phyloP scores from a whole-genome alignment of 2,888 invertebrate genomes.

The Apocheima hispidaria region DNA sequence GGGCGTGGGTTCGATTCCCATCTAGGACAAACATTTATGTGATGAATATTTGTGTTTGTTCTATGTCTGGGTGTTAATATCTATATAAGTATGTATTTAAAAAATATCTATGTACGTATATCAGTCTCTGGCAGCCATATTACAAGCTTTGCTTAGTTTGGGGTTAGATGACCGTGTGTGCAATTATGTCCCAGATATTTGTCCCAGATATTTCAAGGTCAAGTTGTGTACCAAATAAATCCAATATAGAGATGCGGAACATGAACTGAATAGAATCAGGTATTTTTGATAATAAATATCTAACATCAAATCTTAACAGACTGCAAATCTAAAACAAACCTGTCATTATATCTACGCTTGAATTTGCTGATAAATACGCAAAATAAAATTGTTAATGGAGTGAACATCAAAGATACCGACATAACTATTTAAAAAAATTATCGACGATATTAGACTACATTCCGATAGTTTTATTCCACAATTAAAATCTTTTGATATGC shows the following conservation, averaged over 20 bases:
- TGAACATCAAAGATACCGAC: constrained; percentile 30
- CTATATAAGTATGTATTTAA: too few species aligned
- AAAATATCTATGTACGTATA: too few species aligned
- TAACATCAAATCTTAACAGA: constrained; percentile 11
- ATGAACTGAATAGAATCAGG: too few species aligned
- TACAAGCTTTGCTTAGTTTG: too few species aligned
- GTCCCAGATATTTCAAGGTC: background rate
- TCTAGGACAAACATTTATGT: too few species aligned
- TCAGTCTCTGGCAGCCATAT: too few species aligned
- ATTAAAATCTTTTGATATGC: constrained; percentile 39
- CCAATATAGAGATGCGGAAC: background rate
- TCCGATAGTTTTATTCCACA: constrained; percentile 28
- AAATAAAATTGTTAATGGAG: constrained; percentile 5
- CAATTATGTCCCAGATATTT: too few species aligned
- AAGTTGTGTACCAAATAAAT: background rate
- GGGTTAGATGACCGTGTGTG: too few species aligned
- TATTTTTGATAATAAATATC: background rate
- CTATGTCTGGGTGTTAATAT: too few species aligned
- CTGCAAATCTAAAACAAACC: constrained; percentile 4
- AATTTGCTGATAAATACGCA: constrained; percentile 17
- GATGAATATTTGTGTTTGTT: too few species aligned
- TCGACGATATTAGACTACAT: constrained; percentile 23
- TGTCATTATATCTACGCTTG: background rate
- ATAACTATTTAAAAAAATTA: constrained; percentile 24
- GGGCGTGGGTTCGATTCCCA: too few species aligned